Evolutionary conservation across 2,113 vertebrate species (phyloP).

Genomic region (Ictalurus furcatus): DNA sequence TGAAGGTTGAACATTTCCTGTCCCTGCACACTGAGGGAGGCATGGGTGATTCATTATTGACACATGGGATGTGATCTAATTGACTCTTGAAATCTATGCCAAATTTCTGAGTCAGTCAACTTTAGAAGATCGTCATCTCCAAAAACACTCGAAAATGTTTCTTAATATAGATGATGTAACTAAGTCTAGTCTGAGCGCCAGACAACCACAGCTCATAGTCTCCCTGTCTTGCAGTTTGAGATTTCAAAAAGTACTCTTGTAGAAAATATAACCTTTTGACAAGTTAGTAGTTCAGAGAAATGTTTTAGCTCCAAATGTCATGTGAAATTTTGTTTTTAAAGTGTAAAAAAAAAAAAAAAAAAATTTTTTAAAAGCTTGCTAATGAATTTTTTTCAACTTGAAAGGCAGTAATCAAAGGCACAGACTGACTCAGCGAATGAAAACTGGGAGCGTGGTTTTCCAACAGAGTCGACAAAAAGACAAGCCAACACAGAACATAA

Average conservation of each 20-base stretch:
- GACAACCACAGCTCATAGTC: not conserved
- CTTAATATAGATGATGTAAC: slow-evolving; percentile 9
- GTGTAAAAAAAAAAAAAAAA: too few species aligned
- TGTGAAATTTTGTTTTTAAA: not conserved
- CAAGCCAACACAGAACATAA: not conserved
- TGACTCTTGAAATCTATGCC: slow-evolving; percentile 26
- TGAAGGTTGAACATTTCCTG: slow-evolving; percentile 38
- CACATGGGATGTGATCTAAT: slow-evolving; percentile 63
- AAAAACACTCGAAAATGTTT: slow-evolving; percentile 22
- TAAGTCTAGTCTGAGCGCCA: slow-evolving; percentile 6
- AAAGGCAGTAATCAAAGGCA: not conserved
- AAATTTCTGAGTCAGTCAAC: slow-evolving; percentile 15
- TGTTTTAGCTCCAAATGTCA: not conserved
- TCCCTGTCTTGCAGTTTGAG: not conserved
- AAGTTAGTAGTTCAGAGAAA: not conserved
- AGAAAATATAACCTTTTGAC: not conserved
- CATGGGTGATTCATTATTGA: slow-evolving; percentile 50
- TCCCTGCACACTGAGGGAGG: not conserved
- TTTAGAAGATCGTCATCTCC: slow-evolving; percentile 19
- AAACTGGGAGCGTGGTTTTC: slow-evolving; percentile 11
- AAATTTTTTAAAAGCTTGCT: not conserved
- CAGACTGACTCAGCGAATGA: not conserved
- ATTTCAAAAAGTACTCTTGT: not conserved
- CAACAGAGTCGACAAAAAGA: slow-evolving; percentile 32
- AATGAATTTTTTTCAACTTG: slow-evolving; percentile 23